Evolutionary conservation across 2,888 invertebrate species (phyloP), one percentile per base, ranked within the genome.

Genomic region (Calameuta pallipes): DNA sequence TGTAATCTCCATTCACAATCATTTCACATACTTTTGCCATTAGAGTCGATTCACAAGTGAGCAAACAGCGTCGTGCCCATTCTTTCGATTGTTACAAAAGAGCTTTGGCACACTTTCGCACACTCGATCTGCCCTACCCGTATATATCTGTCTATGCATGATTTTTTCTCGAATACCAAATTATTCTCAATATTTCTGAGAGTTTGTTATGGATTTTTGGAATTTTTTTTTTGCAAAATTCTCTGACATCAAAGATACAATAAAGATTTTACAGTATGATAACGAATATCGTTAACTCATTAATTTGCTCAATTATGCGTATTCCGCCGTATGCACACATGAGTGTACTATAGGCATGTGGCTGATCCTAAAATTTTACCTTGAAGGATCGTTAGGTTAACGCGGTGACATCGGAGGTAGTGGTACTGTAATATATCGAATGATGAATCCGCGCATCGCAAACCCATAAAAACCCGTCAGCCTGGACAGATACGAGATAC

Each of bases 1-100:
- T 89, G 90, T 90, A 90, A 90, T 91, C 90, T 90, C 89, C 85
- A 87, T 88, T 90, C 89, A 87, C 90, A 86, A 91, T 89, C 87
- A 89, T 90, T 89, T 89, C 90, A 89, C 90, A 90, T 90, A 91
- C 90, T 90, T 90, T 90, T 89, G 87, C 90, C 88, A 90, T 90
- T 90, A 90, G 89, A 87, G 82, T 85, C 86, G 87, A 88, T 90
- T 90, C 88, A 88, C 88, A 87, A 88, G 88, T 88, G 88, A 88
- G 87, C 89, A 88, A 89, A 89, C 87, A 88, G 85, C 85, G 82
- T 85, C 84, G 35, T 74, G 31, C 74, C 74, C 37, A 11, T 36
- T 37, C 36, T 36, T 37, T 34, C 36, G 74, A 37, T n/a, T 34
- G 74, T 37, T 74, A 30, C 35, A 36, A 74, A 74, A 34, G 37